Evolutionary conservation across 2,797 vertebrate species (phyloP).

Genomic region (Cyprinella venusta): DNA sequence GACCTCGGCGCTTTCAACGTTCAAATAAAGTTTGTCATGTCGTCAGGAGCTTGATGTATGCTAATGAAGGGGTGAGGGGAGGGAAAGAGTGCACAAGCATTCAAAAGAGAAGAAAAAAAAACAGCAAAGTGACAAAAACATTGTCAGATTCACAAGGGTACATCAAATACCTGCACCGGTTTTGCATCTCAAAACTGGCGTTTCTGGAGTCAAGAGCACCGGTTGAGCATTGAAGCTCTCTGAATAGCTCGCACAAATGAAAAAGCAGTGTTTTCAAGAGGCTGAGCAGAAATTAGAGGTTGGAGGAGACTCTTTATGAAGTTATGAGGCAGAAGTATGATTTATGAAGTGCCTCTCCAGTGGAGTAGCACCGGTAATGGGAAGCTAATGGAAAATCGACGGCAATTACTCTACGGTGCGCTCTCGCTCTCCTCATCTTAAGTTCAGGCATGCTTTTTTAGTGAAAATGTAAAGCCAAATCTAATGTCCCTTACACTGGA

Average conservation of each 20-base stretch:
- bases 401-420: slow-evolving; percentile 15
- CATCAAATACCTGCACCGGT: slow-evolving; percentile 73
- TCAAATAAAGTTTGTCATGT: slow-evolving; percentile 79
- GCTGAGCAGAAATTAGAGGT: slow-evolving; percentile 64
- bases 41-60: slow-evolving; percentile 76
- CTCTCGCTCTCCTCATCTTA: not conserved
- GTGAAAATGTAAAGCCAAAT: not conserved
- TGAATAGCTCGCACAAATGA: slow-evolving; percentile 64
- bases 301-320: slow-evolving; percentile 66
- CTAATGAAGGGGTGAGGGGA: slow-evolving; percentile 70
- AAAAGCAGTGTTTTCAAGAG: slow-evolving; percentile 28
- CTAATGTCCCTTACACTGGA: not conserved
- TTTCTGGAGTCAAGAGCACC: slow-evolving; percentile 53
- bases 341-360: slow-evolving; percentile 48
- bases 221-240: slow-evolving; percentile 69
- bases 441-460: not conserved
- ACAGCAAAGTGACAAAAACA: slow-evolving; percentile 72
- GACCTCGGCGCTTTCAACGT: slow-evolving; percentile 72
- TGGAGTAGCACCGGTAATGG: slow-evolving; percentile 34
- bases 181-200: slow-evolving; percentile 64
- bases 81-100: slow-evolving; percentile 40
- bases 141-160: slow-evolving; percentile 72
- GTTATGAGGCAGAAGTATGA: slow-evolving; percentile 62
- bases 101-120: slow-evolving; percentile 49
- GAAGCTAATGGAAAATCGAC: slow-evolving; percentile 39